These are phyloP conservation scores for Tonatia bakeri DNA, from an alignment of 2,113 vertebrate genomes.

Conservation along the genomic window DNA sequence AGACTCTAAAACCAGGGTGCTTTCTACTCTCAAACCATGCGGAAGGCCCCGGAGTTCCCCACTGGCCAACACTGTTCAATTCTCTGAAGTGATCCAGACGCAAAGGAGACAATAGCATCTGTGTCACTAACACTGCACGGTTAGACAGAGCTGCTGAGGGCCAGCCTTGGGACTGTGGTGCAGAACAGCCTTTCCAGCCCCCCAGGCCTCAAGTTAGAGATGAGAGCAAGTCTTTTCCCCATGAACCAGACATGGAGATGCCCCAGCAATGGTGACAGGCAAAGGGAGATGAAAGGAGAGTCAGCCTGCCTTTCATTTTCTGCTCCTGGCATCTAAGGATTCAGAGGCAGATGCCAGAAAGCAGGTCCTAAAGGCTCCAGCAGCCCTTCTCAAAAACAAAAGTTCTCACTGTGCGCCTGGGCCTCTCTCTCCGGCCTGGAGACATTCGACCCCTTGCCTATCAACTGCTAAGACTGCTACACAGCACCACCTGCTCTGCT, in stretches of 20 bases:
- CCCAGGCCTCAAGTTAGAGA: not conserved
- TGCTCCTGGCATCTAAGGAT: not conserved
- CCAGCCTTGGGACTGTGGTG: constrained; percentile 29
- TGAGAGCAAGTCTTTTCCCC: constrained; percentile 11
- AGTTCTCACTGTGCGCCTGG: not conserved
- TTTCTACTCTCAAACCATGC: not conserved
- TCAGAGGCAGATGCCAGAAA: not conserved
- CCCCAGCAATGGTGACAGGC: not conserved
- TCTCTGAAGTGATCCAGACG: constrained; percentile 69
- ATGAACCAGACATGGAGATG: constrained; percentile 53
- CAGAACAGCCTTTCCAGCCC: constrained; percentile 13
- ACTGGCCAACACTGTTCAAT: constrained; percentile 45
- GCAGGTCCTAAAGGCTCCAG: not conserved
- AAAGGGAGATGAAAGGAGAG: not conserved
- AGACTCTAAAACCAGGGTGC: not conserved
- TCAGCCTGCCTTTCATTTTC: not conserved
- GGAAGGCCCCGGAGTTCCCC: constrained; percentile 37
- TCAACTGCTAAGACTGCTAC: not conserved
- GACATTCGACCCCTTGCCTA: not conserved
- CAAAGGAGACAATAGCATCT: constrained; percentile 65
- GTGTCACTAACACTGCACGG: constrained; percentile 65
- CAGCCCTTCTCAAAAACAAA: not conserved
- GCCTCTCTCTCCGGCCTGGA: not conserved
- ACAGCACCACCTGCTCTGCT: not conserved
- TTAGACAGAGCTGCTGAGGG: constrained; percentile 60